phyloP scores from a whole-genome alignment of 1,140 invertebrate species.

The Diorhabda carinulata region DNA sequence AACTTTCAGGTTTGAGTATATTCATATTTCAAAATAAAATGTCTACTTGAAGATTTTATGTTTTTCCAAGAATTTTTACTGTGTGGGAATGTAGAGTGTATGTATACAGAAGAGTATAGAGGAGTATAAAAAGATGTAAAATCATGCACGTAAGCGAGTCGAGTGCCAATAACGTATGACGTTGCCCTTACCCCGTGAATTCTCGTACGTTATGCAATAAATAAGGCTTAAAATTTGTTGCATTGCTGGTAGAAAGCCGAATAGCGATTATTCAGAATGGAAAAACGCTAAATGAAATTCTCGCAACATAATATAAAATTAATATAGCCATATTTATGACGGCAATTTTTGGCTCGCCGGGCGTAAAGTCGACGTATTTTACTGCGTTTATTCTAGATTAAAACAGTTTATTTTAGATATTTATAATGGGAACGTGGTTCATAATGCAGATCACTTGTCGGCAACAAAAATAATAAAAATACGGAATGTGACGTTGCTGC shows the following conservation, averaged over 20 bases:
- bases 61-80: not conserved
- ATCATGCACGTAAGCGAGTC: slow-evolving; percentile 6
- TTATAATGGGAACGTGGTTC: slow-evolving; percentile 45
- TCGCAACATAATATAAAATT: slow-evolving; percentile 7
- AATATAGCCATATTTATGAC: slow-evolving; percentile 36
- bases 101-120: not conserved
- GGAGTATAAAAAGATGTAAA: slow-evolving; percentile 3
- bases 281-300: slow-evolving; percentile 8
- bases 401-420: slow-evolving; percentile 50
- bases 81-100: not conserved
- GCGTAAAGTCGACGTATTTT: slow-evolving; percentile 38
- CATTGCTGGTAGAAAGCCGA: slow-evolving; percentile 8
- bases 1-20: too few relatives aligned
- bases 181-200: not conserved
- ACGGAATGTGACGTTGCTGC: slow-evolving; percentile 44
- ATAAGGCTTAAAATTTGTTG: slow-evolving; percentile 15
- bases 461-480: slow-evolving; percentile 44
- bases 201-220: slow-evolving; percentile 3
- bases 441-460: slow-evolving; percentile 49
- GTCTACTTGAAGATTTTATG: too few relatives aligned
- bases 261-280: slow-evolving; percentile 6
- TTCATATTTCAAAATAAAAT: too few relatives aligned
- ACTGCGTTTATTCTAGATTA: slow-evolving; percentile 48
- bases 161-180: slow-evolving; percentile 13
- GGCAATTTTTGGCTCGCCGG: slow-evolving; percentile 45